Evolutionary conservation across 2,113 vertebrate genomes (phyloP).

Genomic region (Caracal caracal): DNA sequence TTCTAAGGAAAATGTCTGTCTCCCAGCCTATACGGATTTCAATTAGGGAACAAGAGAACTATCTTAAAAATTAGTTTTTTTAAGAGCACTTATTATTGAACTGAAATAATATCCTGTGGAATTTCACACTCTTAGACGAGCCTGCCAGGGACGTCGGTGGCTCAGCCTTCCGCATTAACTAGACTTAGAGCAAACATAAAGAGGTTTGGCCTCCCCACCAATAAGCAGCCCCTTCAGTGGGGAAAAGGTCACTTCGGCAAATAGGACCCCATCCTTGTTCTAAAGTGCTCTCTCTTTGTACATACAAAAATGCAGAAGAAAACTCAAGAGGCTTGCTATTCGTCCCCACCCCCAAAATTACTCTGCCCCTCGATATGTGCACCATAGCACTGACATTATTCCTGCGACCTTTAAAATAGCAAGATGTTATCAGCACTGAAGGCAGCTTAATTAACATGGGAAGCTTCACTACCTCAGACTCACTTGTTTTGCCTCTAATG

Average conservation of each 20-base stretch:
- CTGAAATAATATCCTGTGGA: conserved; percentile 16
- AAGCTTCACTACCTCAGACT: conserved; percentile 58
- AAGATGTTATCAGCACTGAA: conserved; percentile 74
- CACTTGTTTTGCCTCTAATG: conserved; percentile 50
- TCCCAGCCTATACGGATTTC: not conserved
- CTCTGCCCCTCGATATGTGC: conserved; percentile 2
- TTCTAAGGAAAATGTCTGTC: not conserved
- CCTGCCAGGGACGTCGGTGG: not conserved
- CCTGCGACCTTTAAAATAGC: conserved; percentile 65
- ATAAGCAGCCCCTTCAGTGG: not conserved
- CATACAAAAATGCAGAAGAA: not conserved
- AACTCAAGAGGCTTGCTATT: not conserved
- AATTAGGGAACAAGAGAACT: not conserved
- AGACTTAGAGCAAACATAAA: not conserved
- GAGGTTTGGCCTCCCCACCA: not conserved
- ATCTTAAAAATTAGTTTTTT: conserved; percentile 43
- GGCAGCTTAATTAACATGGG: conserved; percentile 76
- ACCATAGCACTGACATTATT: conserved; percentile 65
- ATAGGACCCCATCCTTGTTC: not conserved
- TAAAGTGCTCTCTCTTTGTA: not conserved
- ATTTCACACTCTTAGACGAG: conserved; percentile 34
- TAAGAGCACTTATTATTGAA: not conserved
- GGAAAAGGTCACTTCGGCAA: not conserved
- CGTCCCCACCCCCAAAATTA: not conserved
- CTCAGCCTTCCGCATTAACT: conserved; percentile 10